Percentiles rank a stretch among this genome's conserved stretches.
Conservation (phyloP, 2,113 vertebrate genomes). For the Mustelus asterias region DNA sequence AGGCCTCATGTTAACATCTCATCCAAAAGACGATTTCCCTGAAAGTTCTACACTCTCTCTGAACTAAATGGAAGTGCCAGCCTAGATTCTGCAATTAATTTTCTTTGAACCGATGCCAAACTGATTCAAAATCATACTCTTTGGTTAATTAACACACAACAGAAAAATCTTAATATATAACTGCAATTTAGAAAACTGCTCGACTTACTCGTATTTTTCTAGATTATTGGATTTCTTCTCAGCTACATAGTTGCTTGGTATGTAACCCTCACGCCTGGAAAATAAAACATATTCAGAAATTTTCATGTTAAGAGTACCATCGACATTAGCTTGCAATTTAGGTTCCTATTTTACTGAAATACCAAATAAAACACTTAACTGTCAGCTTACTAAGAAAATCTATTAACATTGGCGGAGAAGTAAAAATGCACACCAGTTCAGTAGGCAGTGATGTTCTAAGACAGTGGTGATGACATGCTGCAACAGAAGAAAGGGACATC, state of each 20-base stretch:
- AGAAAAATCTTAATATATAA: background rate
- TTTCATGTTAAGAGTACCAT: background rate
- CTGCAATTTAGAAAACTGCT: background rate
- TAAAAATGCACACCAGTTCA: background rate
- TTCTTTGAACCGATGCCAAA: background rate
- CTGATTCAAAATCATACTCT: background rate
- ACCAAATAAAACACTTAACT: background rate
- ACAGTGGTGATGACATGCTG: background rate
- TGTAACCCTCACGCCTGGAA: constrained; percentile 78
- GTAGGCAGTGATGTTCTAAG: background rate
- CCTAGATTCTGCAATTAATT: background rate
- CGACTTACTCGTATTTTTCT: constrained; percentile 79
- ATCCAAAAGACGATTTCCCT: background rate
- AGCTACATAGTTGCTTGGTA: constrained; percentile 88
- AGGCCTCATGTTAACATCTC: background rate
- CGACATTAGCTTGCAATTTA: background rate
- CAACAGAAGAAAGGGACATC: background rate
- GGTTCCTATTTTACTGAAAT: background rate
- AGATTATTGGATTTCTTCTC: constrained; percentile 77
- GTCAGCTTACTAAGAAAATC: background rate
- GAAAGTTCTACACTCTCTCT: background rate
- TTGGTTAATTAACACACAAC: background rate
- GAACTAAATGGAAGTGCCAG: background rate
- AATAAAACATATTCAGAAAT: background rate
- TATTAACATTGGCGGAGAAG: background rate